Evolutionary conservation across 2,888 invertebrate genomes (phyloP).

Genomic region (Glaucopsyche alexis): DNA sequence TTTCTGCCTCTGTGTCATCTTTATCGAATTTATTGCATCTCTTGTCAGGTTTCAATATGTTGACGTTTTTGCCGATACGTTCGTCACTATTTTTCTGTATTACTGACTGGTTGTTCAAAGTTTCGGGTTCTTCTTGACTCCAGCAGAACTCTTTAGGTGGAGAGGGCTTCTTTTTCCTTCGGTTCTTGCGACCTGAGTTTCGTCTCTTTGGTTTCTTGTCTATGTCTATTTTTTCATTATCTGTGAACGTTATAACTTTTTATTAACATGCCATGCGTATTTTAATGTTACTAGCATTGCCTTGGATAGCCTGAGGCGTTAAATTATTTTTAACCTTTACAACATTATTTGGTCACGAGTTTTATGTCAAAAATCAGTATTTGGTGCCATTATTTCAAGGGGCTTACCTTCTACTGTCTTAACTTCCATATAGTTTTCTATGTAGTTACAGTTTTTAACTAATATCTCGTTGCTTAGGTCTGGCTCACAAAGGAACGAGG

Average conservation of each 20-base stretch:
- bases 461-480: slow-evolving; percentile 62
- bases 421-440: slow-evolving; percentile 65
- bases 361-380: too few species aligned
- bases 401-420: slow-evolving; percentile 48
- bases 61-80: slow-evolving; percentile 65
- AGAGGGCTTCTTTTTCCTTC: slow-evolving; percentile 64
- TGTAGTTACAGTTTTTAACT: slow-evolving; percentile 64
- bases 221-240: slow-evolving; percentile 48
- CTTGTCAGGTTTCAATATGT: slow-evolving; percentile 48
- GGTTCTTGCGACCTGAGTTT: slow-evolving; percentile 59
- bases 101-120: slow-evolving; percentile 48
- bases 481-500: slow-evolving; percentile 70
- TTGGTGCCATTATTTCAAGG: too few species aligned
- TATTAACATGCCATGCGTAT: background rate
- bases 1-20: background rate
- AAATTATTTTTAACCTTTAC: too few species aligned
- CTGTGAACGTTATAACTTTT: background rate
- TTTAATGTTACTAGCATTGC: too few species aligned
- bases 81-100: slow-evolving; percentile 51
- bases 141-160: slow-evolving; percentile 54
- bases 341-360: too few species aligned
- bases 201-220: slow-evolving; percentile 61
- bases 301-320: too few species aligned
- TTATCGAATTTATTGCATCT: slow-evolving; percentile 5
- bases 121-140: slow-evolving; percentile 35